phyloP scores from a whole-genome alignment of 2,888 invertebrate species.

The Callimorpha dominula region DNA sequence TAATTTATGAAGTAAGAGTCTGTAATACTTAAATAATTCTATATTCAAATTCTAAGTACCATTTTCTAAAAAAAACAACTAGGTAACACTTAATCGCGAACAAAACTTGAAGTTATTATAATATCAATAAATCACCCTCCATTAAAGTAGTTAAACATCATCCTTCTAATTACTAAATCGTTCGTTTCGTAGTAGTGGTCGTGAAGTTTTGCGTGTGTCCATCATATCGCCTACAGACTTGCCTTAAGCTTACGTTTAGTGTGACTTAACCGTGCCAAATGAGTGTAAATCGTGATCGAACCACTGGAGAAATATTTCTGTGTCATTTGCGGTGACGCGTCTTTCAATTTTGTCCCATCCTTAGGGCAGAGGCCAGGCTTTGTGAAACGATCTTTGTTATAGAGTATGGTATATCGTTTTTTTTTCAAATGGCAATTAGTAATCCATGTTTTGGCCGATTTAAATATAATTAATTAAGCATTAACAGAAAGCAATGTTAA shows the following conservation, averaged over 20 bases:
- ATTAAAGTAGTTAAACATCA: neutral
- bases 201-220: slow-evolving; percentile 59
- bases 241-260: slow-evolving; percentile 68
- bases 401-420: no score
- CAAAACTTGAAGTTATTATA: neutral
- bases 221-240: slow-evolving; percentile 53
- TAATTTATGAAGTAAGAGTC: neutral
- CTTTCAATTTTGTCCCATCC: slow-evolving; percentile 58
- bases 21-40: neutral
- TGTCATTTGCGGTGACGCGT: slow-evolving; percentile 64
- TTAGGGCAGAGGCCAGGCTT: slow-evolving; percentile 51
- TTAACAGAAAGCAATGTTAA: neutral
- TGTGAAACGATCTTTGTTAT: slow-evolving; percentile 28
- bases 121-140: neutral
- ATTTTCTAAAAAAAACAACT: neutral
- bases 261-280: slow-evolving; percentile 61
- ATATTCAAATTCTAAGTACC: neutral
- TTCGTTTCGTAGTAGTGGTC: slow-evolving; percentile 49
- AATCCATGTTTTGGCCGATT: neutral
- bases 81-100: neutral
- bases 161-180: neutral
- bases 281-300: slow-evolving; percentile 60
- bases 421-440: no score
- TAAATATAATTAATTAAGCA: neutral
- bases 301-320: slow-evolving; percentile 59